These are phyloP conservation scores for Nematolebias whitei DNA, from an alignment of 2,113 vertebrate genomes.

Conservation along the genomic window DNA sequence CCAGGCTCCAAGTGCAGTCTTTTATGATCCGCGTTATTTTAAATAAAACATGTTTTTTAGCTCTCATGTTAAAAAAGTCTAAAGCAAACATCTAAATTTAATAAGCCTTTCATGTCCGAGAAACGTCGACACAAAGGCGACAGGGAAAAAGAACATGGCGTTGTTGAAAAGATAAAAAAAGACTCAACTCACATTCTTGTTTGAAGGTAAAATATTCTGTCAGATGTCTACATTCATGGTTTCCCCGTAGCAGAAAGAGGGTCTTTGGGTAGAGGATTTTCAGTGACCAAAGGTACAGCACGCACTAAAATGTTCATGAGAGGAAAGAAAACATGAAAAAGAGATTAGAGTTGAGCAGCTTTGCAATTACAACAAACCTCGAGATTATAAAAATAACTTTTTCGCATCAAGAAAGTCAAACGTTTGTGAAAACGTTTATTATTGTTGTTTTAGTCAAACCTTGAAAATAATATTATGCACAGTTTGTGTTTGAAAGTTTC, in stretches of 20 bases:
- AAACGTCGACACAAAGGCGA: neutral
- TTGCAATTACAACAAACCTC: neutral
- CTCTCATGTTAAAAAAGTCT: neutral
- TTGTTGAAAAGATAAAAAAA: neutral
- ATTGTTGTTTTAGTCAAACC: too few relatives aligned
- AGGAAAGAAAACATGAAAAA: constrained; percentile 11
- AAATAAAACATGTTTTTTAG: constrained; percentile 5
- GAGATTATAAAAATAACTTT: neutral
- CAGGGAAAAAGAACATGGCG: neutral
- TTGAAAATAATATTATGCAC: too few relatives aligned
- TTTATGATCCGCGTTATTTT: neutral
- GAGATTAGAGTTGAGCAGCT: neutral
- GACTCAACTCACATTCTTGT: constrained; percentile 85
- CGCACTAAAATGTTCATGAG: constrained; percentile 70
- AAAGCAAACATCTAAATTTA: constrained; percentile 3
- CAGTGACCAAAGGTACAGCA: constrained; percentile 86
- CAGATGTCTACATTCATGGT: constrained; percentile 88
- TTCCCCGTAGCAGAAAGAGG: constrained; percentile 84
- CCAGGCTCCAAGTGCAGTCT: neutral
- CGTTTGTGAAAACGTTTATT: too few relatives aligned
- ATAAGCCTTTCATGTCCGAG: neutral
- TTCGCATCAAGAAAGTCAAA: too few relatives aligned
- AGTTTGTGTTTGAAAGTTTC: too few relatives aligned
- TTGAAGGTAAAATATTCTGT: constrained; percentile 89
- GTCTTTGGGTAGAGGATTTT: constrained; percentile 88